Conservation (phyloP, 2,888 invertebrate species). For the Caenorhabditis zanzibari region DNA sequence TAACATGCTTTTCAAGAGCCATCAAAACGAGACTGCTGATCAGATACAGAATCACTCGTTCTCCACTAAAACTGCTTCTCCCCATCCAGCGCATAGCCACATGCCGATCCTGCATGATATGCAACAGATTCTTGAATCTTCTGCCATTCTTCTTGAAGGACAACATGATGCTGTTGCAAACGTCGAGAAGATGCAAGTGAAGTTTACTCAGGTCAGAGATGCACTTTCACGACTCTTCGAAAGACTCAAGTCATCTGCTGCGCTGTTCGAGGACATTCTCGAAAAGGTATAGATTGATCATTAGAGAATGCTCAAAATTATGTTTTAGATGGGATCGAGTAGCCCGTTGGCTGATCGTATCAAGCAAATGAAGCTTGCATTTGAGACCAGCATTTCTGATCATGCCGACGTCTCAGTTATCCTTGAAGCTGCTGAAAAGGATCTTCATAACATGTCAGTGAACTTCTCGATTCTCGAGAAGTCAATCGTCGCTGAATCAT, state of each 20-base stretch:
- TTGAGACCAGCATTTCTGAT: slow-evolving; percentile 56
- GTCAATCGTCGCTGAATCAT: slow-evolving; percentile 50
- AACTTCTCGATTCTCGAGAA: slow-evolving; percentile 63
- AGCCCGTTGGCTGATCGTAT: slow-evolving; percentile 56
- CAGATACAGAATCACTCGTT: slow-evolving; percentile 52
- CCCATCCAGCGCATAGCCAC: slow-evolving; percentile 7
- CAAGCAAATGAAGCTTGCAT: slow-evolving; percentile 59
- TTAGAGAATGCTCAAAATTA: not conserved
- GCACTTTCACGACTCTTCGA: slow-evolving; percentile 58
- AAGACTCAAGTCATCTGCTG: slow-evolving; percentile 63
- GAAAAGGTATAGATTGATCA: slow-evolving; percentile 34
- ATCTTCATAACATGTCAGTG: slow-evolving; percentile 56
- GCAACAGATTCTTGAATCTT: slow-evolving; percentile 62
- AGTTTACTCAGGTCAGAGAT: slow-evolving; percentile 40
- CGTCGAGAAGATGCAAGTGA: slow-evolving; percentile 55
- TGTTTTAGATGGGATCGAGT: slow-evolving; percentile 51
- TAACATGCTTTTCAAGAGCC: not conserved
- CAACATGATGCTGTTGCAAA: slow-evolving; percentile 38
- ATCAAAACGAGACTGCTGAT: slow-evolving; percentile 3
- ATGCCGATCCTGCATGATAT: slow-evolving; percentile 45
- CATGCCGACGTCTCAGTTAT: slow-evolving; percentile 42
- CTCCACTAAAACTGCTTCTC: slow-evolving; percentile 38
- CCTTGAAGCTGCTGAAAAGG: slow-evolving; percentile 56
- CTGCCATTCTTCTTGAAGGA: slow-evolving; percentile 43
- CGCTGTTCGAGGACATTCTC: slow-evolving; percentile 63